phyloP scores from a whole-genome alignment of 1,140 invertebrate genomes.

The Bathynomus jamesi region DNA sequence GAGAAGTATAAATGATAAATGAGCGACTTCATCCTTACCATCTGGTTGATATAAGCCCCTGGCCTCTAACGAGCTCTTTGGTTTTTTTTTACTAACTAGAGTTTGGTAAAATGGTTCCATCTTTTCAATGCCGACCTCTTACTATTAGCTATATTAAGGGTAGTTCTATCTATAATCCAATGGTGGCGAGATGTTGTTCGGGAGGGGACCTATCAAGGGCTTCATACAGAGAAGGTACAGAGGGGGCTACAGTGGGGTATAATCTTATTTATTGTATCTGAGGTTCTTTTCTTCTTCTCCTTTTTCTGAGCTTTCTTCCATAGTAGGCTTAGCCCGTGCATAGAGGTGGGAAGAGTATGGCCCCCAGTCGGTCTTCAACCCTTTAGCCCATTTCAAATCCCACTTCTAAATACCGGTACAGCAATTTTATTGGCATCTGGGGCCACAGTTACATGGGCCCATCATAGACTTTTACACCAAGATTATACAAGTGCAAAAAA shows the following conservation, averaged over 20 bases:
- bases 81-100: slow-evolving; percentile 44
- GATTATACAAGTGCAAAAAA: too few relatives aligned
- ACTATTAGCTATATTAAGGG: slow-evolving; percentile 44
- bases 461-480: slow-evolving; percentile 48
- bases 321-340: slow-evolving; percentile 51
- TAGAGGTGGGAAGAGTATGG: slow-evolving; percentile 54
- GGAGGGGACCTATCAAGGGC: slow-evolving; percentile 48
- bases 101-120: slow-evolving; percentile 49
- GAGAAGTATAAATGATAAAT: slow-evolving; percentile 44
- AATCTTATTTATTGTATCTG: slow-evolving; percentile 57
- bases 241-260: slow-evolving; percentile 49
- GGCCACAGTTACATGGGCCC: slow-evolving; percentile 51
- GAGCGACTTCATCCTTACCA: slow-evolving; percentile 37
- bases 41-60: slow-evolving; percentile 45
- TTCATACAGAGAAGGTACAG: slow-evolving; percentile 42
- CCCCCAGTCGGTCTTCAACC: slow-evolving; percentile 50
- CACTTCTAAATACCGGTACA: slow-evolving; percentile 56
- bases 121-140: slow-evolving; percentile 45
- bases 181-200: slow-evolving; percentile 53
- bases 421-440: slow-evolving; percentile 52
- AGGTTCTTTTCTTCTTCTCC: slow-evolving; percentile 55
- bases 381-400: slow-evolving; percentile 56
- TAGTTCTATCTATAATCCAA: slow-evolving; percentile 48
- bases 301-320: slow-evolving; percentile 61
- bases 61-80: slow-evolving; percentile 48